A percentile compares a stretch with the other conserved stretches of the same genome.
phyloP scores from a whole-genome alignment of 2,797 vertebrate genomes.

The Stomatorhinus walkeri region DNA sequence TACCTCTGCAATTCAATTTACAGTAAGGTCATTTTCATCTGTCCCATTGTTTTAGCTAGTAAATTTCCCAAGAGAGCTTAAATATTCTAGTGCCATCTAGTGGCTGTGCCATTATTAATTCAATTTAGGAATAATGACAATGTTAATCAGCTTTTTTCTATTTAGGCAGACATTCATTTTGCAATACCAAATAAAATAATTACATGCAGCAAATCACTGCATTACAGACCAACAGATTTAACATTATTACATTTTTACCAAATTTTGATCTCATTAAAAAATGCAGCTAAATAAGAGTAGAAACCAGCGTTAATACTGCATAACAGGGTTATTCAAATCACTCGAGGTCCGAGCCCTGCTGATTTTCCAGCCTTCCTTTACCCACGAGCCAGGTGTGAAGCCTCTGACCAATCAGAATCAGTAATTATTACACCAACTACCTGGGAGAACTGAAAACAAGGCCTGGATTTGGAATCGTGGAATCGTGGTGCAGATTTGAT shows the following conservation, averaged over 20 bases:
- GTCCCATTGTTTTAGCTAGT: not conserved
- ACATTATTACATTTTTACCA: not conserved
- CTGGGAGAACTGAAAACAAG: too few species aligned
- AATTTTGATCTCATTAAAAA: not conserved
- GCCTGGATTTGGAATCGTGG: too few species aligned
- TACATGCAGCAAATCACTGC: not conserved
- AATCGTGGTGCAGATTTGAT: too few species aligned
- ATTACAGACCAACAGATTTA: not conserved
- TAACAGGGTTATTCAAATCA: too few species aligned
- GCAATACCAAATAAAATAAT: not conserved
- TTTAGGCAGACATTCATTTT: not conserved
- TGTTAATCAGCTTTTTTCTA: not conserved
- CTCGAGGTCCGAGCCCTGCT: too few species aligned
- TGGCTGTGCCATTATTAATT: slow-evolving; percentile 2
- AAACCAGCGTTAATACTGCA: not conserved
- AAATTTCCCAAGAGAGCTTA: not conserved
- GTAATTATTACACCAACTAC: too few species aligned
- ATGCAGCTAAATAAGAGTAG: not conserved
- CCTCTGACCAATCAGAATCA: too few species aligned
- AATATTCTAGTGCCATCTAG: slow-evolving; percentile 24
- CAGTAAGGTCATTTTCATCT: not conserved
- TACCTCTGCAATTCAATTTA: not conserved
- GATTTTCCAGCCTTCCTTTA: too few species aligned
- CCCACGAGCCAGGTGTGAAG: too few species aligned
- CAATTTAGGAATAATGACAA: not conserved